Percentiles rank a stretch among this genome's conserved stretches.
Evolutionary conservation across 2,888 invertebrate genomes (phyloP).

Genomic region (Panzeria rudis): DNA sequence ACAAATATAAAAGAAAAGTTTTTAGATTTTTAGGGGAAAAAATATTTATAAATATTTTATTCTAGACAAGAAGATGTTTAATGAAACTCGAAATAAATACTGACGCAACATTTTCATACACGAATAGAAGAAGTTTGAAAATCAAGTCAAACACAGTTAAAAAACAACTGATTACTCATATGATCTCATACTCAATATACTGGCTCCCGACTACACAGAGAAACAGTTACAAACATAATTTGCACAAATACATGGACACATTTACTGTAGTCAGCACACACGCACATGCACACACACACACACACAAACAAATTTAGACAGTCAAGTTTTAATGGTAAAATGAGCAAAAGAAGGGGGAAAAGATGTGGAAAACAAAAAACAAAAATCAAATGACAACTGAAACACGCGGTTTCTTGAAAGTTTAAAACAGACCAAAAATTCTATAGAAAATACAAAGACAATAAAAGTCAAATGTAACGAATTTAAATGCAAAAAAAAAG

Average conservation of each 20-base stretch:
- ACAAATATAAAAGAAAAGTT: constrained; percentile 1
- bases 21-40: constrained; percentile 6
- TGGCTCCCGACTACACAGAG: constrained; percentile 9
- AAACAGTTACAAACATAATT: constrained; percentile 26
- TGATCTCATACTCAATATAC: constrained; percentile 57
- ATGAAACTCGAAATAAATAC: constrained; percentile 64
- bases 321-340: neutral
- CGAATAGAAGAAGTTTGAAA: constrained; percentile 47
- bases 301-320: constrained; percentile 19
- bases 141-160: constrained; percentile 33
- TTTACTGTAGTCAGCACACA: neutral
- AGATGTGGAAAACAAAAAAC: neutral
- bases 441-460: neutral
- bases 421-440: constrained; percentile 3
- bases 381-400: constrained; percentile 31
- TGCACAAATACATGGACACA: neutral
- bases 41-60: constrained; percentile 14
- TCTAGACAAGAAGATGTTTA: constrained; percentile 54
- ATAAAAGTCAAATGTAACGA: constrained; percentile 3
- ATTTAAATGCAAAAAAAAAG: constrained; percentile 10
- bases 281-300: neutral
- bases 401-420: constrained; percentile 10
- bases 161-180: constrained; percentile 66
- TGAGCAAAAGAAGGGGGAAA: neutral
- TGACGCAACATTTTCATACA: constrained; percentile 62